Base-by-base conservation (phyloP, 2,888 invertebrate genomes). In the Eubasilissa splendida region DNA sequence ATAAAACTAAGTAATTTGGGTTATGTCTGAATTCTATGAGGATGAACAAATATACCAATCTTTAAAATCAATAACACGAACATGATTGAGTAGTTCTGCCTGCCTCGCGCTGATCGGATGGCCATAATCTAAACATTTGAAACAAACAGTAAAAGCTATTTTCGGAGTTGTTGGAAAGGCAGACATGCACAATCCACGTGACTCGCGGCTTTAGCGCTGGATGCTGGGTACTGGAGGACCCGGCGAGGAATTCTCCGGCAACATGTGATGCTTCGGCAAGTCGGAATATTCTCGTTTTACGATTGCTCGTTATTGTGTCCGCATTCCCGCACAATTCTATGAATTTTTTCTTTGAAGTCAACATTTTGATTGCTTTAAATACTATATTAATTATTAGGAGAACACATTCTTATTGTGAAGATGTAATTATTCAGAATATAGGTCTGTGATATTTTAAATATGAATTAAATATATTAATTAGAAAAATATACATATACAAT, bases 141-240 rank as follows among this genome's bases (percentile, higher is more conserved):
- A 83, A 83, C 83, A 83, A 83, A 83, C 83, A 82, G 82, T 82
- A 82, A 83, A 83, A 82, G 80, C 80, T 83, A 83, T 83, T 83
- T 79, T 70, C 42, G 82, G 81, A 71, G 56, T 54, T 42, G 58
- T 58, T 76, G 71, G 70, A 58, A 42, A 52, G 80, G 53, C 73
- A 66, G 60, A 56, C 75, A 54, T 71, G 33, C 71, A 53, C 54
- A 53, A 54, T 22, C 31, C 54, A 50, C 65, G 11, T 63, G 54
- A 71, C 54, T 50, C 11, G 50, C 70, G 76, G 71, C 79, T 76
- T 71, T 50, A 71, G 56, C 60, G 76, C 65, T 71, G 76, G 76
- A 31, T 76, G n/a, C 42, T 33, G 12, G 0, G 31, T 50, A 53
- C 80, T 53, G 22, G 33, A 52, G 60, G 50, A 78, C 52, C 22